These are phyloP conservation scores for Pterostichus madidus DNA, from an alignment of 2,888 invertebrate species.

Conservation along the genomic window DNA sequence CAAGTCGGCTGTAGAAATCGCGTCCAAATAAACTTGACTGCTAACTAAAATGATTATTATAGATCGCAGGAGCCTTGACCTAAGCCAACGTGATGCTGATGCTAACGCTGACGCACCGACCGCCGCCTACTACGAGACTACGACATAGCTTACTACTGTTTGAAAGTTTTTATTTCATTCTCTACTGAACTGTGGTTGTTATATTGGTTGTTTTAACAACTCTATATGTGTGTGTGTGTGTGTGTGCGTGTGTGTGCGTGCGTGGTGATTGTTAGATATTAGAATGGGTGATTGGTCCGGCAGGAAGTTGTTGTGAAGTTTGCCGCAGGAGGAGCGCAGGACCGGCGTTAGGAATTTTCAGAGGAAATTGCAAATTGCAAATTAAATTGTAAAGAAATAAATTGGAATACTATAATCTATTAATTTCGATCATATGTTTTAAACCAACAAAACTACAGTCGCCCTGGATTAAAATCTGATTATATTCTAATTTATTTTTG, in stretches of 20 bases:
- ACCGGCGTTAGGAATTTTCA: conserved; percentile 1
- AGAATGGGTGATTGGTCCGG: conserved; percentile 40
- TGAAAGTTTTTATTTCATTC: conserved; percentile 15
- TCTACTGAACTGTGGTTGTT: not conserved
- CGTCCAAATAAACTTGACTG: conserved; percentile 54
- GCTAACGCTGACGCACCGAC: not conserved
- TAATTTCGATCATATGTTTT: too few species aligned
- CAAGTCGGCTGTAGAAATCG: conserved; percentile 28
- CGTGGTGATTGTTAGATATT: conserved; percentile 39
- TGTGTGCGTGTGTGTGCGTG: conserved; percentile 18
- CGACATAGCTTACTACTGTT: conserved; percentile 27
- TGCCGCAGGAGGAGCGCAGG: conserved; percentile 30
- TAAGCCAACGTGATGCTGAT: conserved; percentile 59
- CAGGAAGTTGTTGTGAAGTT: conserved; percentile 52
- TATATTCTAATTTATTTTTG: too few species aligned
- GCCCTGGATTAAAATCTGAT: too few species aligned
- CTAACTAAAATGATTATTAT: conserved; percentile 48
- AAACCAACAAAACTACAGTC: too few species aligned
- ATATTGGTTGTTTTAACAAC: conserved; percentile 13
- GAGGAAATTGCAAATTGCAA: not conserved
- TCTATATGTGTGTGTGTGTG: not conserved
- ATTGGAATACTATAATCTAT: too few species aligned
- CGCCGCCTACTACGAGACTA: conserved; percentile 28
- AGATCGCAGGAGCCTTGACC: conserved; percentile 59
- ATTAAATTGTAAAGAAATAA: too few species aligned